phyloP scores from a whole-genome alignment of 2,888 invertebrate species.

The Limnephilus auricula region DNA sequence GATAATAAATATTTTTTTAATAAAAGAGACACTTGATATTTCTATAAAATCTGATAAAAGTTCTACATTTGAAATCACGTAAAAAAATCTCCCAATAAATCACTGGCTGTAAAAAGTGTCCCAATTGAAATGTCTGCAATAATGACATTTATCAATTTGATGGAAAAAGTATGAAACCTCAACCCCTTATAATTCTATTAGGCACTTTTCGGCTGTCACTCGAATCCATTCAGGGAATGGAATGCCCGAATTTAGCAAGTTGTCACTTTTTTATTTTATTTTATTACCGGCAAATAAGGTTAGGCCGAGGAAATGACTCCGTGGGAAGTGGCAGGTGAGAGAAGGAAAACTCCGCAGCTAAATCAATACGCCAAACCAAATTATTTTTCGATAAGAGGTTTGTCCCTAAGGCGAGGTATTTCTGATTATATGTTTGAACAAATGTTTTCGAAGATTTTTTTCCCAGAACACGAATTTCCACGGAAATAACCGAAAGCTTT shows the following conservation, averaged over 20 bases:
- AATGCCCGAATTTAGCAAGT: constrained; percentile 59
- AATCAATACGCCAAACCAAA: constrained; percentile 64
- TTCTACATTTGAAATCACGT: background rate
- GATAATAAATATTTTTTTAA: background rate
- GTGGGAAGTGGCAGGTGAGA: constrained; percentile 63
- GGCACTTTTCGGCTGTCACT: constrained; percentile 43
- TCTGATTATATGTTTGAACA: constrained; percentile 56
- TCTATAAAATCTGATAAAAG: background rate
- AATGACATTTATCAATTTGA: constrained; percentile 19
- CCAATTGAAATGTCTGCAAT: background rate
- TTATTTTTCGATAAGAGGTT: constrained; percentile 62
- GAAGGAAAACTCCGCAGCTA: constrained; percentile 54
- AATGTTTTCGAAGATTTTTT: constrained; percentile 53
- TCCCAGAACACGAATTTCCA: background rate
- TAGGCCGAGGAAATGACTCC: constrained; percentile 60
- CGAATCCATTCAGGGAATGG: constrained; percentile 10
- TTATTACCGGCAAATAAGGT: constrained; percentile 60
- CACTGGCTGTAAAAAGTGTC: background rate
- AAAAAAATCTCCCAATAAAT: background rate
- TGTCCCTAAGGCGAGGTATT: constrained; percentile 55
- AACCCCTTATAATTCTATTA: constrained; percentile 28
- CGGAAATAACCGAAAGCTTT: constrained; percentile 14
- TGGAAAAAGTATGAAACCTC: constrained; percentile 26
- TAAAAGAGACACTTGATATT: background rate
- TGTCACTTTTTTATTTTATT: constrained; percentile 60